Conservation (phyloP, 2,797 vertebrate species). For the Urophycis tenuis region DNA sequence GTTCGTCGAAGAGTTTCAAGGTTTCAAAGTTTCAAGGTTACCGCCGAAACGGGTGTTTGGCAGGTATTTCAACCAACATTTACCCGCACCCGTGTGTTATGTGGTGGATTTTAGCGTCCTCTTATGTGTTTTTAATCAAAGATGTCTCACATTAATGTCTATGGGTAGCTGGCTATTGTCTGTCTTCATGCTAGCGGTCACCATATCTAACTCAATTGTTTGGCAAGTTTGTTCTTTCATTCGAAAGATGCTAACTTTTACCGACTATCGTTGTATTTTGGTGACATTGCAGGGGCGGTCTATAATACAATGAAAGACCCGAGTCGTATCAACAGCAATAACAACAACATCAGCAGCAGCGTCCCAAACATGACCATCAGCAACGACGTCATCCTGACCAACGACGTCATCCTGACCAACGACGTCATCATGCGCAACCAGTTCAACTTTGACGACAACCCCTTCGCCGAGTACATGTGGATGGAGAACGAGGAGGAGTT, state of each 20-base stretch:
- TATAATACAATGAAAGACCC: constrained; percentile 77
- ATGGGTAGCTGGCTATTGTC: background rate
- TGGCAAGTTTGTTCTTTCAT: background rate
- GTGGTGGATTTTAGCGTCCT: background rate
- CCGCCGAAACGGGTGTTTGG: background rate
- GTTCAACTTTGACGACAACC: constrained; percentile 78
- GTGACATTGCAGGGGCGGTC: background rate
- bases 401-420: constrained; percentile 70
- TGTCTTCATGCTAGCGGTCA: background rate
- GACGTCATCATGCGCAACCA: constrained; percentile 79
- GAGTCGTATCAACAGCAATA: constrained; percentile 71
- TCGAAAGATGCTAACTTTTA: background rate
- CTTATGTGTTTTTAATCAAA: background rate
- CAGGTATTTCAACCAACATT: background rate
- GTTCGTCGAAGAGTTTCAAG: constrained; percentile 18
- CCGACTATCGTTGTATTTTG: background rate
- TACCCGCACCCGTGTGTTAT: background rate
- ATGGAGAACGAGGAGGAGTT: constrained; percentile 95
- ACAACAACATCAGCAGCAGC: constrained; percentile 60
- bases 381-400: constrained; percentile 76
- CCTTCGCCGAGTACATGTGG: constrained; percentile 92
- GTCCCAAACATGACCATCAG: constrained; percentile 72
- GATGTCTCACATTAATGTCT: background rate
- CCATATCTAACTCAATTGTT: background rate
- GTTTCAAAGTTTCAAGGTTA: background rate